Base-by-base conservation (phyloP, 1,140 invertebrate genomes). In the Ceratosolen solmsi region DNA sequence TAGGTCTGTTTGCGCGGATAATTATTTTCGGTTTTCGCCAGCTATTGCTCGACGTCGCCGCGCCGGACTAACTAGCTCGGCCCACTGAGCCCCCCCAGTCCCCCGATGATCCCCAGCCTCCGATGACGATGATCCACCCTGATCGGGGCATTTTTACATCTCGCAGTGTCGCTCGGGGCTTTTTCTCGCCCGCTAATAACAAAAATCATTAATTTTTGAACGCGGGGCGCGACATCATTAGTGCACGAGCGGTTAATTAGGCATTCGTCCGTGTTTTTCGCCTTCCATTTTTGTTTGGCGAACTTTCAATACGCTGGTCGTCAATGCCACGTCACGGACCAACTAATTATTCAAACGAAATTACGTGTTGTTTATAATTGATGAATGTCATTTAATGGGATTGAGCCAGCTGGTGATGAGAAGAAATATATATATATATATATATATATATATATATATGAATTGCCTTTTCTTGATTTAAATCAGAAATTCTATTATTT, bases 1-100 rank as follows among this genome's bases (percentile, higher is more conserved):
- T 70, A 51, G 30, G 27, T 58, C 81, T 90, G 88, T 90, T 90
- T 91, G 87, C 82, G 63, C 83, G 82, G 84, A 86, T 91, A 90
- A 91, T 91, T 91, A 92, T 90, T 89, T 90, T 89, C 86, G 86
- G 82, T 87, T 82, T 87, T 87, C 80, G 74, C 74, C 85, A 84
- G 84, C 87, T 86, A 85, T 68, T 51, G n/a, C 81, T 63, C 36
- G n/a, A 85, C 87, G 85, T 87, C 86, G 83, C 0, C n/a, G 25
- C 30, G 46, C 27, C 58, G 22, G 30, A 27, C 4, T 49, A 77
- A 77, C 27, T 1, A 74, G 30, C 25, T 13, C 20, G 5, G 36
- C n/a, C n/a, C n/a, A n/a, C n/a, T n/a, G n/a, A n/a, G n/a, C n/a
- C n/a, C n/a, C n/a, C n/a, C n/a, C n/a, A n/a, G n/a, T n/a, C n/a